Evolutionary conservation across 92 coral and sea anemone genomes (phyloP).

Genomic region (Palythoa grandiflora): DNA sequence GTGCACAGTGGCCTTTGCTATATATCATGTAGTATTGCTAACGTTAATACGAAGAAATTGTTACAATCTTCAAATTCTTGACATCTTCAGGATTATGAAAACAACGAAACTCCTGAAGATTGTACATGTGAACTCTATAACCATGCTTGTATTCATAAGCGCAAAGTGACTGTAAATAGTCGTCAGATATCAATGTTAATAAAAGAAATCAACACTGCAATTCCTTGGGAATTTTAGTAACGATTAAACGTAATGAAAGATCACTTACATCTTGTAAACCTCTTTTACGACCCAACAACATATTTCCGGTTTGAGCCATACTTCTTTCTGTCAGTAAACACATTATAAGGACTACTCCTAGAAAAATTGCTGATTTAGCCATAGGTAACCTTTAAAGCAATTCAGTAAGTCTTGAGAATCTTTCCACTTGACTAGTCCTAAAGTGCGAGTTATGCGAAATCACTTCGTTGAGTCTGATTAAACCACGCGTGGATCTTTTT

Average conservation of each 20-base stretch:
- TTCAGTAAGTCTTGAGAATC: neutral
- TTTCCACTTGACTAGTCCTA: neutral
- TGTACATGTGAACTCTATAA: too few species aligned
- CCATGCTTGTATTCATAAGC: neutral
- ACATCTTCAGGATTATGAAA: too few species aligned
- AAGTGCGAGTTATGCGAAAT: neutral
- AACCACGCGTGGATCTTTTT: neutral
- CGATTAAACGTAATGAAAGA: neutral
- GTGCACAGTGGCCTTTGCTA: neutral
- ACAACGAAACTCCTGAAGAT: too few species aligned
- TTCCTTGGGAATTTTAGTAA: neutral
- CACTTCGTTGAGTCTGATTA: neutral
- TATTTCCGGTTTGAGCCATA: neutral
- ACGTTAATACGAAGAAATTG: neutral
- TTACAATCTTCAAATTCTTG: neutral
- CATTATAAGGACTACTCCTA: neutral
- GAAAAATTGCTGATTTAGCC: conserved; percentile 11
- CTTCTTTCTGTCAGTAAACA: neutral
- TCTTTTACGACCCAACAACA: neutral
- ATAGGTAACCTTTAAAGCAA: neutral
- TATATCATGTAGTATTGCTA: neutral
- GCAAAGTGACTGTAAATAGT: neutral
- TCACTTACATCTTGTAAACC: neutral
- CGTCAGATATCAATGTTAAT: neutral
- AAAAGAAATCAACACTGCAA: neutral